phyloP scores from a whole-genome alignment of 2,113 vertebrate genomes.

The Tautogolabrus adspersus region DNA sequence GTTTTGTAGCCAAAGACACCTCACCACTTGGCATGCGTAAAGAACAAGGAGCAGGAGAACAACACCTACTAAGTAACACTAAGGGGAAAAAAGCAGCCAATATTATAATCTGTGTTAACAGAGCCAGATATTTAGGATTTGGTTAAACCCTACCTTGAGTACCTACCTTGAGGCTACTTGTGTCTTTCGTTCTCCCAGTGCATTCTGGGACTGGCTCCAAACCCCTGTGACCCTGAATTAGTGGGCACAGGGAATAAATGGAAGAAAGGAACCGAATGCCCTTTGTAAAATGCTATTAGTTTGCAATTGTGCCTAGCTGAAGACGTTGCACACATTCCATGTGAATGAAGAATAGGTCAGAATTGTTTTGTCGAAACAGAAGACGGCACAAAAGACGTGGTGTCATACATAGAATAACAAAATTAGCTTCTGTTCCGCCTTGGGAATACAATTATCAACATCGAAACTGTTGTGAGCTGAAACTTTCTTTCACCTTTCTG shows the following conservation, averaged over 20 bases:
- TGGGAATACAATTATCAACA: constrained; percentile 4
- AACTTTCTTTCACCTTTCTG: constrained; percentile 16
- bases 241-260: constrained; percentile 26
- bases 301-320: constrained; percentile 32
- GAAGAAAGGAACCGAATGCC: constrained; percentile 41
- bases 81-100: neutral
- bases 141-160: neutral
- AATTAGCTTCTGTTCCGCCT: constrained; percentile 5
- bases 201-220: constrained; percentile 18
- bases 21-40: neutral
- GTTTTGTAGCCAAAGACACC: neutral
- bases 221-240: constrained; percentile 8
- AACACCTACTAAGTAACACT: neutral
- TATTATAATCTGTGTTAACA: neutral
- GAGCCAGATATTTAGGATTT: neutral
- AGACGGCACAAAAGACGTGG: neutral
- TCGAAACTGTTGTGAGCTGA: neutral
- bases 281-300: constrained; percentile 64
- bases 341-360: neutral
- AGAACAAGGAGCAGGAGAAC: constrained; percentile 2
- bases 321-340: constrained; percentile 29
- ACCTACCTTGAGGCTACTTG: neutral
- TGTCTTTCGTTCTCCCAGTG: constrained; percentile 15
- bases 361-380: constrained; percentile 8
- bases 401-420: constrained; percentile 6